Base-by-base conservation (phyloP, 30 jellyfish, hydroid and myxozoan species). In the Aurelia sp. region DNA sequence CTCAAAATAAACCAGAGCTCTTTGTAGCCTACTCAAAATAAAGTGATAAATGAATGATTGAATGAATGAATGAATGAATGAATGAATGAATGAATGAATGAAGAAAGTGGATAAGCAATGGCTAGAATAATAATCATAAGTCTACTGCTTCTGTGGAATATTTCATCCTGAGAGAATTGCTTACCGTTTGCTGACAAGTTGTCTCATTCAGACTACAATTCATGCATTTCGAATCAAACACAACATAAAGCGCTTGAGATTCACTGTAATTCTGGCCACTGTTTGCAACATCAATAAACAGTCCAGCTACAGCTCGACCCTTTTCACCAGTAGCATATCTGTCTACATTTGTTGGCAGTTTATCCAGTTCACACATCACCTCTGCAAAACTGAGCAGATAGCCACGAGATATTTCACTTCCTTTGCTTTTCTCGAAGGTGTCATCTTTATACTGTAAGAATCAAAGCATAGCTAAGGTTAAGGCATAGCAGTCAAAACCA, bases 201-300 rank as follows among this genome's bases (percentile, higher is more conserved):
- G 69, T 74, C 57, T 71, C 88, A 41, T 40, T 80, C 18, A 31
- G 21, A 55, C 79, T 66, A 90, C 98, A 92, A 27, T 79, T 88
- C 96, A 92, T 76, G 81, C 98, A 92, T 60, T 86, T 92, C 15
- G 98, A 92, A 78, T 92, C 98, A 70, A 78, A 92, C 18, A 86
- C 82, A 22, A 81, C 40, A 62, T 71, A 74, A 65, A 86, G 55
- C 2, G 98, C 74, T 57, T 75, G 66, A 51, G 74, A 68, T 19
- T 67, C 37, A 53, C 97, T 86, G 92, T 48, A 92, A 60, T 66
- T 82, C 55, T 18, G 58, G 6, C 83, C 92, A 52, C 78, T 89
- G 73, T 92, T 92, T 27, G 98, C 91, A 6, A 92, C 87, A 48
- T 73, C 84, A 65, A 92, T 81, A n/a, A 72, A 41, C 47, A 61